phyloP scores from a whole-genome alignment of 2,888 invertebrate species.

The Aphelenchoides bicaudatus region DNA sequence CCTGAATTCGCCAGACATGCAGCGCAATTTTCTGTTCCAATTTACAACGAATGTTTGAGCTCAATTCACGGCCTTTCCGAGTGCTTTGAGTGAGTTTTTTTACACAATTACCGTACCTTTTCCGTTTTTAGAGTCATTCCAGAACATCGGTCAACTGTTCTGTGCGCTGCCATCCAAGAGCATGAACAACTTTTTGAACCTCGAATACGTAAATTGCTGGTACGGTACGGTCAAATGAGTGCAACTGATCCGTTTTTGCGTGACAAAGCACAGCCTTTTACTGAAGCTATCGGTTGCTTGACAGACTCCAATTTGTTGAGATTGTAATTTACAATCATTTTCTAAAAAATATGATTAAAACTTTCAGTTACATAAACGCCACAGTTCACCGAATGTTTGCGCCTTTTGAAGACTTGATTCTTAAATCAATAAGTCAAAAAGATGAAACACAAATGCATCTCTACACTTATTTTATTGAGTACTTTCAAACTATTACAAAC shows the following conservation, averaged over 20 bases:
- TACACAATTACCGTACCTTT: neutral
- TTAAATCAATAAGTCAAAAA: neutral
- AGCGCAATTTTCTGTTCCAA: neutral
- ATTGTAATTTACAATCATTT: neutral
- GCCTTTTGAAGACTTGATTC: neutral
- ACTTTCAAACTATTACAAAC: neutral
- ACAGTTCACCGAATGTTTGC: neutral
- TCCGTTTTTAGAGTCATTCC: conserved; percentile 5
- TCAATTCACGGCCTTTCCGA: neutral
- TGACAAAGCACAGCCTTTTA: neutral
- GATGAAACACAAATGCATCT: neutral
- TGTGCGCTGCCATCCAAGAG: neutral
- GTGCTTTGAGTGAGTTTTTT: neutral
- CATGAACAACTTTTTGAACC: neutral
- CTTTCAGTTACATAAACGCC: conserved; percentile 4
- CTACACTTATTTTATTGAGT: too few relatives aligned
- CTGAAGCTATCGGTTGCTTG: neutral
- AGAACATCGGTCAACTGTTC: conserved; percentile 1
- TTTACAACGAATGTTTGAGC: neutral
- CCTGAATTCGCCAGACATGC: neutral
- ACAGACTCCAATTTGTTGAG: neutral
- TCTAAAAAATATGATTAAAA: too few relatives aligned
- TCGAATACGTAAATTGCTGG: neutral
- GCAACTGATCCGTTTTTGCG: conserved; percentile 9
- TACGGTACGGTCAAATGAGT: conserved; percentile 4